A percentile compares a stretch with the other conserved stretches of the same genome.
phyloP scores from a whole-genome alignment of 2,888 invertebrate genomes.

The Cheilosia vernalis region DNA sequence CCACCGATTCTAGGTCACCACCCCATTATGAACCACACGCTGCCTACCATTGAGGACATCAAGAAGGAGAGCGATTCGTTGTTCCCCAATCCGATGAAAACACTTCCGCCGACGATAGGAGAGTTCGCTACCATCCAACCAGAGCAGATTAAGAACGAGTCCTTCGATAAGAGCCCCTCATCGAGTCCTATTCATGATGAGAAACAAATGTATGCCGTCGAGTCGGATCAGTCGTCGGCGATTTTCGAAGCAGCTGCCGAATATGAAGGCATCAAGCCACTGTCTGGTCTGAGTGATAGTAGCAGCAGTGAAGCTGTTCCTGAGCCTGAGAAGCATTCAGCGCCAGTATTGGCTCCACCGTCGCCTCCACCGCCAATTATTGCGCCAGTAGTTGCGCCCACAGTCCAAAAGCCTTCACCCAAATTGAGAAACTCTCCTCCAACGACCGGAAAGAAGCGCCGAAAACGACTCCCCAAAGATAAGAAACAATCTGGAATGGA shows the following conservation, averaged over 20 bases:
- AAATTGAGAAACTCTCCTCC: conserved; percentile 63
- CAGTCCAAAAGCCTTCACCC: conserved; percentile 62
- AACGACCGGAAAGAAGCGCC: conserved; percentile 53
- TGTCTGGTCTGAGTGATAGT: conserved; percentile 78
- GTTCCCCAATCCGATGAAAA: conserved; percentile 72
- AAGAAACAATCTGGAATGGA: conserved; percentile 70
- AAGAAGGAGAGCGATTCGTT: conserved; percentile 80
- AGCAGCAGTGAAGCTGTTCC: conserved; percentile 78
- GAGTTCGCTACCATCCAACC: conserved; percentile 79
- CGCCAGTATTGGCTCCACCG: conserved; percentile 50
- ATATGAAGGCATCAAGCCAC: conserved; percentile 73
- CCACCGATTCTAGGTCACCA: conserved; percentile 75
- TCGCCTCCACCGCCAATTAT: conserved; percentile 49
- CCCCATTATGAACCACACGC: conserved; percentile 69
- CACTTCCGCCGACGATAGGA: conserved; percentile 76
- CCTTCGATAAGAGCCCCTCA: conserved; percentile 76
- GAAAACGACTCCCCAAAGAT: conserved; percentile 68
- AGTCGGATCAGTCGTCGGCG: conserved; percentile 75
- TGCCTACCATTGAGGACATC: conserved; percentile 77
- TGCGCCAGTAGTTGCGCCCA: conserved; percentile 59
- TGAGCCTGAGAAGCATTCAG: conserved; percentile 42
- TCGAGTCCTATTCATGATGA: conserved; percentile 77
- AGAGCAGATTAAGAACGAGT: conserved; percentile 81
- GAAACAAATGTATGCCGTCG: conserved; percentile 75
- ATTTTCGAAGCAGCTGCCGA: conserved; percentile 75